phyloP scores from a whole-genome alignment of 2,113 vertebrate genomes.

The Himantopus leucocephalus region DNA sequence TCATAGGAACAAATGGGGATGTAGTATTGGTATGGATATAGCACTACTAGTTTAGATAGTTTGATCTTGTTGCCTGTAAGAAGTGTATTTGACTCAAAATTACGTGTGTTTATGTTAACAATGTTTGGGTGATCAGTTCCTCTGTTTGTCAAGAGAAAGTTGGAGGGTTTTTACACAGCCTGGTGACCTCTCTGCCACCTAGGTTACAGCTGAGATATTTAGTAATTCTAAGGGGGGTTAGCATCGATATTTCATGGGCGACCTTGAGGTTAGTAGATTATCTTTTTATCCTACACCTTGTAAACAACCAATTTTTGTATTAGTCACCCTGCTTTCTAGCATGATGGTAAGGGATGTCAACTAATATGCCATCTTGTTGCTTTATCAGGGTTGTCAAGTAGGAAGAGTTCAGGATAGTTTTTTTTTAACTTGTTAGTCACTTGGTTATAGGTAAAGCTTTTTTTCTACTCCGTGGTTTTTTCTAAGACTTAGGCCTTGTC shows the following conservation, averaged over 20 bases:
- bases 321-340: background rate
- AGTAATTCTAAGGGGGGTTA: background rate
- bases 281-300: background rate
- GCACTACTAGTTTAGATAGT: too few relatives aligned
- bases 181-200: background rate
- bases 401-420: background rate
- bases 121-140: background rate
- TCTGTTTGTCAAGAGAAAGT: background rate
- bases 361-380: background rate
- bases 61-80: too few relatives aligned
- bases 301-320: background rate
- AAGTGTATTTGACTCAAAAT: too few relatives aligned
- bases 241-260: background rate
- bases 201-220: background rate
- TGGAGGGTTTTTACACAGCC: background rate
- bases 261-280: background rate
- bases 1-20: background rate
- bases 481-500: background rate
- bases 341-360: background rate
- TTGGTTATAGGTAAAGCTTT: background rate
- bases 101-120: background rate
- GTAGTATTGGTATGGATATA: background rate
- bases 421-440: background rate
- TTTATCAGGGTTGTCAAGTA: background rate
- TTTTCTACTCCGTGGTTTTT: constrained; percentile 11